Conservation (phyloP, 2,113 vertebrate genomes). For the Notarius quadriscutis region DNA sequence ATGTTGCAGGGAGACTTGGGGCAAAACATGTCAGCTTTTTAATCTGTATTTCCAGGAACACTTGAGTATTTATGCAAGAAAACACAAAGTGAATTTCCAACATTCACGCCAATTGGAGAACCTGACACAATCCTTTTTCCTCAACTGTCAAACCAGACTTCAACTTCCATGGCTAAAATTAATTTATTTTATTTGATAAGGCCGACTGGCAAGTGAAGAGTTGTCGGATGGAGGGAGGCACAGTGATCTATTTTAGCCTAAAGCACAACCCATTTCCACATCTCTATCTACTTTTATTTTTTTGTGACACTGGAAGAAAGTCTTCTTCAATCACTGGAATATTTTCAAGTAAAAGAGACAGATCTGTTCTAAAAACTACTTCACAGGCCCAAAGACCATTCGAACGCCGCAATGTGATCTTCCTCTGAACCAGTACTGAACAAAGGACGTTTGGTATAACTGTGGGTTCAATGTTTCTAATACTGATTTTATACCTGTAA, state of each 20-base stretch:
- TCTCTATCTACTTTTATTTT: not conserved
- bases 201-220: not conserved
- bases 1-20: not conserved
- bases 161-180: not conserved
- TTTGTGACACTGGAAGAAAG: not conserved
- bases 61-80: slow-evolving; percentile 20
- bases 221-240: not conserved
- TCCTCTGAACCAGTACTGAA: not conserved
- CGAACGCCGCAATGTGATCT: not conserved
- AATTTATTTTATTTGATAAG: not conserved
- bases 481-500: not conserved
- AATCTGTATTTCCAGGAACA: not conserved
- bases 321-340: not conserved
- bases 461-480: not conserved
- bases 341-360: too few relatives aligned
- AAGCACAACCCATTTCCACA: not conserved
- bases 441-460: not conserved
- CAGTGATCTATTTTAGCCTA: not conserved
- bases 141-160: not conserved
- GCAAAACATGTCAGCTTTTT: not conserved
- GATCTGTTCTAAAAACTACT: not conserved
- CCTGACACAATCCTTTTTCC: not conserved
- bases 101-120: not conserved
- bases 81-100: not conserved
- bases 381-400: not conserved